Evolutionary conservation across 35 echinoderm and acorn worm genomes (phyloP).

Genomic region (Acanthaster planci): DNA sequence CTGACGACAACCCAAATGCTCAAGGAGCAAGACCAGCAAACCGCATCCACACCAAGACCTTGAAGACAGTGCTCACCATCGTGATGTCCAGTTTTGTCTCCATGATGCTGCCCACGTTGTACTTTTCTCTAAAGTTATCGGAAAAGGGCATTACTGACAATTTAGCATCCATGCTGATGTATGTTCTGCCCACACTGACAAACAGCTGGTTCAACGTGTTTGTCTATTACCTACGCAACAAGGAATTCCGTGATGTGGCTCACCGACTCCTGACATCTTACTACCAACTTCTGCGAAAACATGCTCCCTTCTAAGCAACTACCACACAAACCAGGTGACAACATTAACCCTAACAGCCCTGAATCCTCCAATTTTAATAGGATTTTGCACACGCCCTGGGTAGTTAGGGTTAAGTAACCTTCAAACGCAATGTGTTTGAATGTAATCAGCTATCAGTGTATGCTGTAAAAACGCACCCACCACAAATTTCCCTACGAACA

Average conservation of each 20-base stretch:
- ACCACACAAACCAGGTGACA: too few species aligned
- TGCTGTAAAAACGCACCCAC: too few species aligned
- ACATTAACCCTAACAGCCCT: too few species aligned
- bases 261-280: not conserved
- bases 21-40: not conserved
- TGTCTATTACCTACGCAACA: slow-evolving; percentile 3
- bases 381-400: too few species aligned
- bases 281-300: not conserved
- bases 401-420: too few species aligned
- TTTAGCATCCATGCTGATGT: not conserved
- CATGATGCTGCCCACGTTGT: not conserved
- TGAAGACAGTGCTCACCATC: not conserved
- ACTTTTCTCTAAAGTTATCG: not conserved
- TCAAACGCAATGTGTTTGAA: too few species aligned
- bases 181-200: not conserved
- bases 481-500: too few species aligned
- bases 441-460: too few species aligned
- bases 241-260: not conserved
- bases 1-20: not conserved
- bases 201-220: not conserved
- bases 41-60: not conserved
- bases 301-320: not conserved
- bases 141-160: not conserved
- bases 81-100: not conserved
- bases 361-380: too few species aligned